phyloP scores from a whole-genome alignment of 2,888 invertebrate species.

The Proisotoma minuta region DNA sequence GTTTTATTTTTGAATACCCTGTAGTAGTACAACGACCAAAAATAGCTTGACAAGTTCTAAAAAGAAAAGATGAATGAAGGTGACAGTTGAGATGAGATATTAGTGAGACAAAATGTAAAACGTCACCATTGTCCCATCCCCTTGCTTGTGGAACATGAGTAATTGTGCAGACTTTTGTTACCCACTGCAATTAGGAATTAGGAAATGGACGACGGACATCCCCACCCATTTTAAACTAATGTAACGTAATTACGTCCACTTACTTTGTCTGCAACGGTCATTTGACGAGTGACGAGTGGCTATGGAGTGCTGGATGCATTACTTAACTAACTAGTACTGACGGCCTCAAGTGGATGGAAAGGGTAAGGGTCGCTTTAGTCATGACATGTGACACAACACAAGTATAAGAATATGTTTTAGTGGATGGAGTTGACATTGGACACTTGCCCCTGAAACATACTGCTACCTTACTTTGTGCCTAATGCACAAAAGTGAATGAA shows the following conservation, averaged over 20 bases:
- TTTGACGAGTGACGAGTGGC: neutral
- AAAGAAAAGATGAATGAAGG: slow-evolving; percentile 1
- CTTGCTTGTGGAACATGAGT: neutral
- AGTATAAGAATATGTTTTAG: neutral
- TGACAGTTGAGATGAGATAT: neutral
- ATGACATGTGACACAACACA: slow-evolving; percentile 1
- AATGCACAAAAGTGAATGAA: neutral
- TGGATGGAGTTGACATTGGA: slow-evolving; percentile 3
- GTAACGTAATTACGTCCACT: neutral
- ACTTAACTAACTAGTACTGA: too few species aligned
- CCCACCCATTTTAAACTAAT: neutral
- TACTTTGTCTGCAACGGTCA: neutral
- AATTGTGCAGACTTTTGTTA: neutral
- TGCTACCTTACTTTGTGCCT: neutral
- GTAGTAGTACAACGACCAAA: too few species aligned
- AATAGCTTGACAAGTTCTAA: neutral
- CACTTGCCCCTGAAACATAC: neutral
- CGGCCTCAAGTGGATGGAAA: too few species aligned
- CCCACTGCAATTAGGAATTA: neutral
- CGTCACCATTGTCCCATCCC: neutral
- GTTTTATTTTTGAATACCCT: too few species aligned
- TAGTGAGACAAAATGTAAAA: slow-evolving; percentile 3
- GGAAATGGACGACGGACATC: neutral
- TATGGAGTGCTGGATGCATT: too few species aligned
- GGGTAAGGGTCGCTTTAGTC: too few species aligned